Conservation (phyloP, 2,113 vertebrate genomes). For the Prochilodus magdalenae region DNA sequence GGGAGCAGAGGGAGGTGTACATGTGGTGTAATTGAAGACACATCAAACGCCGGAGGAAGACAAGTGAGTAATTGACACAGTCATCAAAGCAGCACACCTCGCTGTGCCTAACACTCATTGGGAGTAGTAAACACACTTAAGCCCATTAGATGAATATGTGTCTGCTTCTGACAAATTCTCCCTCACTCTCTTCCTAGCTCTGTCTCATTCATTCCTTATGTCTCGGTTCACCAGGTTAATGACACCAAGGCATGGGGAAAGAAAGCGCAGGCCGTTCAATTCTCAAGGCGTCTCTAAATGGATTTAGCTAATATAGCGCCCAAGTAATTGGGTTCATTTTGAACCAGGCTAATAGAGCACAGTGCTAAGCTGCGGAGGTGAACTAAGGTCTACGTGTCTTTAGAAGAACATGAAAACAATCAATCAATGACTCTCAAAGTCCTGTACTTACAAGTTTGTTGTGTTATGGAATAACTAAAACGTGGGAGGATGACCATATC, state of each 20-base stretch:
- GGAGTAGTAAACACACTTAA: slow-evolving; percentile 33
- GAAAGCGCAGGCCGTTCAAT: slow-evolving; percentile 30
- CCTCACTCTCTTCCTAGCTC: background rate
- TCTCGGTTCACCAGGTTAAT: slow-evolving; percentile 28
- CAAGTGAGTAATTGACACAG: slow-evolving; percentile 29
- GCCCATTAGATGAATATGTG: slow-evolving; percentile 34
- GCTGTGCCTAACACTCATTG: background rate
- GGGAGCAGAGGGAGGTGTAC: background rate
- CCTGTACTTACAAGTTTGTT: background rate
- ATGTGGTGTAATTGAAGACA: slow-evolving; percentile 19
- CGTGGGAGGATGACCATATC: too few species aligned
- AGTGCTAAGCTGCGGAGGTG: slow-evolving; percentile 25
- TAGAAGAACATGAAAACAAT: background rate
- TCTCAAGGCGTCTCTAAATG: slow-evolving; percentile 35
- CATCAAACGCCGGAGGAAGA: slow-evolving; percentile 12
- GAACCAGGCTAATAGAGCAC: slow-evolving; percentile 19
- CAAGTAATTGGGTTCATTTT: slow-evolving; percentile 42
- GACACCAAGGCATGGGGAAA: slow-evolving; percentile 12
- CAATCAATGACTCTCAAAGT: slow-evolving; percentile 19
- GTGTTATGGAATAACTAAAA: too few species aligned
- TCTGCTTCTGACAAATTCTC: slow-evolving; percentile 1
- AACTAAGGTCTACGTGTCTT: slow-evolving; percentile 8
- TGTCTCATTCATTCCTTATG: slow-evolving; percentile 1
- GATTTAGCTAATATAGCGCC: slow-evolving; percentile 40
- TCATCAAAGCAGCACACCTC: slow-evolving; percentile 25